These are phyloP conservation scores for Cassiopea andromeda DNA, from an alignment of 30 jellyfish, hydroid and myxozoan species.

Conservation along the genomic window DNA sequence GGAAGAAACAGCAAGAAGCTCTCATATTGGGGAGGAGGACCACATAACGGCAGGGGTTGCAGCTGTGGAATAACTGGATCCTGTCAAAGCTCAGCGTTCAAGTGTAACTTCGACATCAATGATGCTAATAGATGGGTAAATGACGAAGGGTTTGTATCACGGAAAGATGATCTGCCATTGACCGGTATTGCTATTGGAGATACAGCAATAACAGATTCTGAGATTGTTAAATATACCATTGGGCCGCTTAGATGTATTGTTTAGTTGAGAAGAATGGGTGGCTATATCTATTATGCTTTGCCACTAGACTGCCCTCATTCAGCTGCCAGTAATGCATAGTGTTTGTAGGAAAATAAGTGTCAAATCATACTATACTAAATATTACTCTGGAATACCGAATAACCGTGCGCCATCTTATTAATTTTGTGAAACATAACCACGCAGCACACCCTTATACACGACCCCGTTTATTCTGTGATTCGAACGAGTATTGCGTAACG, in stretches of 20 bases:
- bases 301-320: no score
- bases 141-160: constrained; percentile 36
- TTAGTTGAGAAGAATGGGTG: not conserved
- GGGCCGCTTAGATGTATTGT: constrained; percentile 38
- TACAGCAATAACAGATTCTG: not conserved
- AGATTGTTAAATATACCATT: constrained; percentile 11
- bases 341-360: no score
- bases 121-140: not conserved
- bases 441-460: no score
- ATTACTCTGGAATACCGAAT: no score
- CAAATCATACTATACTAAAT: no score
- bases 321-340: no score
- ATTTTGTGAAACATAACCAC: no score
- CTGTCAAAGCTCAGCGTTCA: not conserved
- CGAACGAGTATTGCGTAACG: no score
- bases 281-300: no score
- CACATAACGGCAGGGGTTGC: constrained; percentile 26
- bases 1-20: constrained; percentile 17
- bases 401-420: no score
- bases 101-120: constrained; percentile 25
- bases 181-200: constrained; percentile 53
- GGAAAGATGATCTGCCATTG: constrained; percentile 29
- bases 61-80: constrained; percentile 6
- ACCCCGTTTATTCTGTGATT: no score
- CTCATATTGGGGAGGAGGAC: constrained; percentile 45